A percentile compares a stretch with the other conserved stretches of the same genome.
These are phyloP conservation scores for Pterocles gutturalis DNA, from an alignment of 2,113 vertebrate species.

Conservation along the genomic window DNA sequence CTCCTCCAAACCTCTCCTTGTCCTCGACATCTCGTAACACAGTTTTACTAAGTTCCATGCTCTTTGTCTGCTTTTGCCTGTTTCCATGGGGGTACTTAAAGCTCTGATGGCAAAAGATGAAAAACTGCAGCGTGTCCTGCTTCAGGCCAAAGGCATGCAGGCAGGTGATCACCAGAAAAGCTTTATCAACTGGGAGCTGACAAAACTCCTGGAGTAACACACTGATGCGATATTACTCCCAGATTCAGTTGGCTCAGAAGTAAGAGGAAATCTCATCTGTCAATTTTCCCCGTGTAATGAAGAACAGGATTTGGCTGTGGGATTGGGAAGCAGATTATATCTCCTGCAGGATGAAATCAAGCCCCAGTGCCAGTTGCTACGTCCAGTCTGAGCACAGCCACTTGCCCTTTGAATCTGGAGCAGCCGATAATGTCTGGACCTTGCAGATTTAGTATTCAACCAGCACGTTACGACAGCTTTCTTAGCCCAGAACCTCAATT, in stretches of 20 bases:
- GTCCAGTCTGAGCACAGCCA: not conserved
- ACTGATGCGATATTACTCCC: slow-evolving; percentile 46
- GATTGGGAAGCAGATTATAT: not conserved
- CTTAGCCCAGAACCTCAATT: not conserved
- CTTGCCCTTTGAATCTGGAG: not conserved
- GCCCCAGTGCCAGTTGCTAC: not conserved
- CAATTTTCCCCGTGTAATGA: not conserved
- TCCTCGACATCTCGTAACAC: not conserved
- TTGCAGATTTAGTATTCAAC: not conserved
- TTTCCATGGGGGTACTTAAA: not conserved
- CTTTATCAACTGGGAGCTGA: slow-evolving; percentile 42
- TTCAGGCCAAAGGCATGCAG: not conserved
- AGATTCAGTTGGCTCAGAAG: slow-evolving; percentile 43
- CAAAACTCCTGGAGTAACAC: slow-evolving; percentile 22
- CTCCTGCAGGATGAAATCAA: slow-evolving; percentile 8
- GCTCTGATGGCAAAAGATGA: slow-evolving; percentile 9
- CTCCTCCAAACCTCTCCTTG: not conserved
- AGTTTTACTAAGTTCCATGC: not conserved
- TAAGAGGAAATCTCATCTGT: slow-evolving; percentile 43
- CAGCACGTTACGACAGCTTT: not conserved
- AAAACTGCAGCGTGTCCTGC: not conserved
- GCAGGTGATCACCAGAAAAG: slow-evolving; percentile 34
- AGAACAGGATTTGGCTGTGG: slow-evolving; percentile 49
- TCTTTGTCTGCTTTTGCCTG: not conserved
- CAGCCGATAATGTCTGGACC: not conserved